Conservation (phyloP, 1,140 invertebrate species). For the Pseudomyrmex cubaensis region DNA sequence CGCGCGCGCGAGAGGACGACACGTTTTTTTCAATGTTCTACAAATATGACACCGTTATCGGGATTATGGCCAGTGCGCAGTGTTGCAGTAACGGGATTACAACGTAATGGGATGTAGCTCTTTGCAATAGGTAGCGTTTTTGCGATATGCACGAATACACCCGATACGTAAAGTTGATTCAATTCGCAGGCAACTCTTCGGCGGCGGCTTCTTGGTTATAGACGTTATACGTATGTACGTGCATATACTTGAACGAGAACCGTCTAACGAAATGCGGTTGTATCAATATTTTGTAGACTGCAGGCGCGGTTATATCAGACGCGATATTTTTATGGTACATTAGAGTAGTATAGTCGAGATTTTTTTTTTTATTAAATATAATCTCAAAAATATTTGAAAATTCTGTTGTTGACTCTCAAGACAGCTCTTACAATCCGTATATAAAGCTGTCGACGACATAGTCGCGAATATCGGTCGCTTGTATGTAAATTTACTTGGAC, state of each 20-base stretch:
- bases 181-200: not conserved
- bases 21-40: constrained; percentile 36
- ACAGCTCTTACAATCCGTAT: not conserved
- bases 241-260: too few relatives aligned
- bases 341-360: not conserved
- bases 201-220: not conserved
- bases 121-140: constrained; percentile 8
- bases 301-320: not conserved
- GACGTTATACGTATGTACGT: not conserved
- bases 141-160: constrained; percentile 16
- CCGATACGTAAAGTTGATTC: constrained; percentile 19
- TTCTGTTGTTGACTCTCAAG: constrained; percentile 14
- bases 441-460: not conserved
- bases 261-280: not conserved
- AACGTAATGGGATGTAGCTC: constrained; percentile 20
- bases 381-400: constrained; percentile 5
- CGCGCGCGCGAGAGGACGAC: not conserved
- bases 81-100: constrained; percentile 34
- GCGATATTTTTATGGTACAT: not conserved
- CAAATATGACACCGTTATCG: constrained; percentile 30
- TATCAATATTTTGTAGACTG: constrained; percentile 13
- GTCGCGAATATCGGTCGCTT: not conserved
- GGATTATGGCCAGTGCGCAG: constrained; percentile 30
- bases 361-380: constrained; percentile 7
- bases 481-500: constrained; percentile 61